These are phyloP conservation scores for Sminthurinus aureus DNA, from an alignment of 2,888 invertebrate genomes.

Conservation along the genomic window DNA sequence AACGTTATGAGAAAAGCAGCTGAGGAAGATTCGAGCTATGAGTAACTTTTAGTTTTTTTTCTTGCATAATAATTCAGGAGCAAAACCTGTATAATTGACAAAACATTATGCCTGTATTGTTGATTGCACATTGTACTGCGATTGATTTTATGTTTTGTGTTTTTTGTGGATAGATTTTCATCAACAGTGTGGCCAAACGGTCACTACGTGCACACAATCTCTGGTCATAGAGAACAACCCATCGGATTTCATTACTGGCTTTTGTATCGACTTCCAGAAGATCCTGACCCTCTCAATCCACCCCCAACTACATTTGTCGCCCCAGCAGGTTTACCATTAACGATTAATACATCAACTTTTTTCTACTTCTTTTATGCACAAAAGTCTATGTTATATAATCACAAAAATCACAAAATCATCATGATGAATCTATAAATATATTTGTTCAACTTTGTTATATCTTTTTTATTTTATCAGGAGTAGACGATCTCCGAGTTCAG, in stretches of 20 bases:
- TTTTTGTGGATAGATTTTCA: constrained; percentile 74
- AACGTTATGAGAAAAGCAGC: constrained; percentile 83
- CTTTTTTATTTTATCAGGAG: constrained; percentile 68
- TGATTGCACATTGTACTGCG: not conserved
- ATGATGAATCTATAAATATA: not conserved
- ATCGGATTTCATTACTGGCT: constrained; percentile 90
- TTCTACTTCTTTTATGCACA: not conserved
- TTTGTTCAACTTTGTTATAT: not conserved
- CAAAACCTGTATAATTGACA: not conserved
- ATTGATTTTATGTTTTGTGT: not conserved
- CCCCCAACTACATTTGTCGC: constrained; percentile 88
- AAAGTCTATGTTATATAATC: no score
- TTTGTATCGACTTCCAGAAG: constrained; percentile 78
- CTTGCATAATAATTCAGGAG: not conserved
- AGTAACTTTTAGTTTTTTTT: constrained; percentile 26
- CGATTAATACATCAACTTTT: not conserved
- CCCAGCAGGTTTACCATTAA: constrained; percentile 75
- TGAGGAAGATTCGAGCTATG: constrained; percentile 65
- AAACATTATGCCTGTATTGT: not conserved
- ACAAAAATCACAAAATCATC: not conserved
- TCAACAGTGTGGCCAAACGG: constrained; percentile 93
- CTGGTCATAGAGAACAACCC: constrained; percentile 79
- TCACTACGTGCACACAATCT: constrained; percentile 87
- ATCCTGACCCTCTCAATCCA: constrained; percentile 80
- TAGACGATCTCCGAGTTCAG: constrained; percentile 84